Evolutionary conservation across 2,888 invertebrate genomes (phyloP), one percentile per base, ranked within the genome.

Genomic region (Ecliptopera silaceata): DNA sequence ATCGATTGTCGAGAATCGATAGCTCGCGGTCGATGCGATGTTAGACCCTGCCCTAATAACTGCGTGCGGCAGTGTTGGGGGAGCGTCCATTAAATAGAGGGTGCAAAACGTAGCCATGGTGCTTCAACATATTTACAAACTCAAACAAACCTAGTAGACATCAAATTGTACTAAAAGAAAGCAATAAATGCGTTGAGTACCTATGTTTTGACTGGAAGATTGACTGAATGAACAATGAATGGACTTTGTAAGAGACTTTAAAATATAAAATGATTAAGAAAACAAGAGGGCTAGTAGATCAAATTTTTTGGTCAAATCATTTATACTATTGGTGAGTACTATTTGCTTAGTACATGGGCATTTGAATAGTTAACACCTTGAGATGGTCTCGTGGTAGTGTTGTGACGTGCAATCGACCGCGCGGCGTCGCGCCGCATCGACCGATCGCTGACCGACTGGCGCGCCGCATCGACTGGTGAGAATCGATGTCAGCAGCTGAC

Each of bases 1-100:
- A 71, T 79, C 75, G 75, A 79, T 75, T 48, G 41, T 42, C 42
- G 49, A 51, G 44, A 50, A 60, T 57, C 63, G 59, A 59, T 54
- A 39, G 6, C 32, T 51, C 56, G 41, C 65, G 72, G 63, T 77
- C 74, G 71, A 75, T 75, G 60, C 29, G 47, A 42, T 55, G 26
- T 34, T 13, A 34, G 13, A 34, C 34, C 15, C 36, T 36, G 36
- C 36, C 36, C 36, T 36, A 36, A 36, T 15, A 15, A 36, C 36
- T 13, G 15, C 15, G 15, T 36, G 15, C 15, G 34, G 13, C 34
- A 34, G 34, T 13, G 15, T 15, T 8, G 15, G 36, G 36, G 36
- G 36, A 36, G 36, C 34, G 5, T 13, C 34, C 34, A 13, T 8
- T 15, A 3, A 34, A 10, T 36, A 36, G 26, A 26, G 36, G 36